Evolutionary conservation across 1,140 invertebrate species (phyloP).

Genomic region (Drosophila prosaltans): DNA sequence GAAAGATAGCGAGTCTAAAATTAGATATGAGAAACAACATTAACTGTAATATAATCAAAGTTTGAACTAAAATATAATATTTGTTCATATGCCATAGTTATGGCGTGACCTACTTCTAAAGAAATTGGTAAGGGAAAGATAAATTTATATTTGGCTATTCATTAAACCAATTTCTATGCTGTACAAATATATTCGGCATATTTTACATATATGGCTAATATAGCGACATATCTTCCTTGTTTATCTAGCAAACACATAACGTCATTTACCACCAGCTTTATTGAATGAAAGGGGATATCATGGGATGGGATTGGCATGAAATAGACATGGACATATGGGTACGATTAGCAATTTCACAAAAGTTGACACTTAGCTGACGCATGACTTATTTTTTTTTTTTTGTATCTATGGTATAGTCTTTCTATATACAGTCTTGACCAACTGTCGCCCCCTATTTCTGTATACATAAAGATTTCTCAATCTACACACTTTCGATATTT

Average conservation of each 20-base stretch:
- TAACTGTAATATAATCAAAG: neutral
- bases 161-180: slow-evolving; percentile 32
- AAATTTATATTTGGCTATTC: slow-evolving; percentile 1
- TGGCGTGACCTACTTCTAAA: neutral
- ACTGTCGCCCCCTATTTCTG: neutral
- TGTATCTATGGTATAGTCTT: neutral
- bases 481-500: neutral
- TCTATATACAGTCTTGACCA: neutral
- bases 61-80: neutral
- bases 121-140: slow-evolving; percentile 16
- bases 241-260: slow-evolving; percentile 72
- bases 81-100: neutral
- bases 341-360: slow-evolving; percentile 74
- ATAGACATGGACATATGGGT: slow-evolving; percentile 13
- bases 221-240: slow-evolving; percentile 50
- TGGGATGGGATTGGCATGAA: neutral
- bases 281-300: neutral
- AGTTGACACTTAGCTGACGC: slow-evolving; percentile 76
- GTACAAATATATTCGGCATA: slow-evolving; percentile 32
- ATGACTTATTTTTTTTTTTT: slow-evolving; percentile 50
- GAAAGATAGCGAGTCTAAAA: slow-evolving; percentile 17
- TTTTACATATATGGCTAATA: slow-evolving; percentile 27
- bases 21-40: slow-evolving; percentile 18
- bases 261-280: slow-evolving; percentile 42
- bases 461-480: neutral